phyloP scores from a whole-genome alignment of 2,888 invertebrate genomes.

The Orchesella flavescens region DNA sequence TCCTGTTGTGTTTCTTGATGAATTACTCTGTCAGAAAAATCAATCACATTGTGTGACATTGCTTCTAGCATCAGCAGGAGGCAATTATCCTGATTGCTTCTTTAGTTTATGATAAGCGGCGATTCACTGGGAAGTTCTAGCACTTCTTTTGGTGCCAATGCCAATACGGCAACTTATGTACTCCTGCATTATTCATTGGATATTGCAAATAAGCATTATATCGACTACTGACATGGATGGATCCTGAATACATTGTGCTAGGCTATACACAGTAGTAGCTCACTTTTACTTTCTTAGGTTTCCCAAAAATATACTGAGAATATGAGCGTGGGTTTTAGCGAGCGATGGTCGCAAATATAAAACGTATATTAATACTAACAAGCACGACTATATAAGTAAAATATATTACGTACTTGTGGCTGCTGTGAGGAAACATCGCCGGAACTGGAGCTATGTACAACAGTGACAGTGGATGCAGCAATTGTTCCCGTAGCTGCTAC shows the following conservation, averaged over 20 bases:
- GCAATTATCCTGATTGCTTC: conserved; percentile 63
- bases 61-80: conserved; percentile 12
- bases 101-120: conserved; percentile 19
- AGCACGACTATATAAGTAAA: no score
- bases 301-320: no score
- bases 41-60: conserved; percentile 52
- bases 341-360: no score
- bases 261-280: no score
- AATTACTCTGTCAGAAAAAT: conserved; percentile 64
- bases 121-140: neutral
- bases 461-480: conserved; percentile 60
- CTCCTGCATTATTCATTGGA: neutral
- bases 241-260: no score
- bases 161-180: neutral
- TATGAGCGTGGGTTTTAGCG: no score
- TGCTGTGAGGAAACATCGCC: conserved; percentile 72
- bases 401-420: conserved; percentile 64
- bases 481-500: conserved; percentile 66
- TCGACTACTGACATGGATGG: no score
- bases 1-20: conserved; percentile 61
- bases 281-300: no score
- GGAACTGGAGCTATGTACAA: conserved; percentile 72
- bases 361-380: no score
- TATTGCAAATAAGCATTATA: no score
- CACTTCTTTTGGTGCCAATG: neutral